Conservation (phyloP, 2,888 invertebrate species). For the Cinara cedri region DNA sequence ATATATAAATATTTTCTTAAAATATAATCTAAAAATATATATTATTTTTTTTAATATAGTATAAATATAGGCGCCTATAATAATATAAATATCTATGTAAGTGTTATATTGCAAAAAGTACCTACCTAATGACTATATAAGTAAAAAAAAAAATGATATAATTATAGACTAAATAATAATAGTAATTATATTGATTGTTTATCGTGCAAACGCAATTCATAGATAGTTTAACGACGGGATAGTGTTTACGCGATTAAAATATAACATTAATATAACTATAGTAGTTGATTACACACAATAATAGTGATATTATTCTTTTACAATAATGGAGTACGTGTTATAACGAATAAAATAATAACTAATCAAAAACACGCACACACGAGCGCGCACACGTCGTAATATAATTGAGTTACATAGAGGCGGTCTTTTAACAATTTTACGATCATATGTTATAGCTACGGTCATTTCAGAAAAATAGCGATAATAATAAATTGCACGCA, state of each 20-base stretch:
- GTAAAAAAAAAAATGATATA: background rate
- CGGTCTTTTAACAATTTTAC: no score
- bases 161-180: no score
- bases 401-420: no score
- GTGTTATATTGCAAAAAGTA: background rate
- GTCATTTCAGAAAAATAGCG: no score
- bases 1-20: no score
- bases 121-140: background rate
- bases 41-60: no score
- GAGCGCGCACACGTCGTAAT: background rate
- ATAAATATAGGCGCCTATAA: no score
- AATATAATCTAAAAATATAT: no score
- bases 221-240: background rate
- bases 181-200: slow-evolving; percentile 41
- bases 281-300: background rate
- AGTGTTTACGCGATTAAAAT: background rate
- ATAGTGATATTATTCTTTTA: slow-evolving; percentile 27
- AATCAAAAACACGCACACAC: slow-evolving; percentile 7
- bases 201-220: slow-evolving; percentile 38
- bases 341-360: slow-evolving; percentile 29
- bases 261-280: background rate
- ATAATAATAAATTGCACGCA: no score
- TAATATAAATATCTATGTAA: background rate
- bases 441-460: no score
- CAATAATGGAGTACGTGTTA: background rate